A percentile compares a stretch with the other conserved stretches of the same genome.
Evolutionary conservation across 2,113 vertebrate genomes (phyloP).

Genomic region (Saccopteryx bilineata): DNA sequence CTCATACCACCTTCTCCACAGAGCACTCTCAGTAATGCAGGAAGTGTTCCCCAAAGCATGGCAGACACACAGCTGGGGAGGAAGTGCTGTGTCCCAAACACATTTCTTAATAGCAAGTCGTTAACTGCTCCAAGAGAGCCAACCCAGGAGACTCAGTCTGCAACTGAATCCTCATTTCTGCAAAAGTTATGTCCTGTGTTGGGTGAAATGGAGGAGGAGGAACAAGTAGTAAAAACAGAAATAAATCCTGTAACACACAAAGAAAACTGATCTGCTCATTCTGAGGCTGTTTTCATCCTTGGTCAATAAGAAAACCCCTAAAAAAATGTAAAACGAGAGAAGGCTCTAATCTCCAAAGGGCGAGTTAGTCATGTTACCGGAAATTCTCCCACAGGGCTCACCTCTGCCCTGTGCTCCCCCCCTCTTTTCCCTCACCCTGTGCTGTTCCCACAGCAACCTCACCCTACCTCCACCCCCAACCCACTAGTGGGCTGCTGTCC

Average conservation of each 20-base stretch:
- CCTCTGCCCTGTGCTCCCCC: not conserved
- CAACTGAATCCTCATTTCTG: not conserved
- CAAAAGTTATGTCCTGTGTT: not conserved
- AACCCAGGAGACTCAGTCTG: not conserved
- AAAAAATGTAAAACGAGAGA: not conserved
- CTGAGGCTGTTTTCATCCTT: not conserved
- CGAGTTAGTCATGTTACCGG: rapidly evolving
- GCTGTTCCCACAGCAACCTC: rapidly evolving
- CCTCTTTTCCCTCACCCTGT: not conserved
- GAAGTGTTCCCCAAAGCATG: not conserved
- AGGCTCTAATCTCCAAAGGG: not conserved
- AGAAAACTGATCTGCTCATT: not conserved
- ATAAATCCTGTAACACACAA: not conserved
- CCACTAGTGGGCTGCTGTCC: not conserved
- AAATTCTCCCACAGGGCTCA: not conserved
- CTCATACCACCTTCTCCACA: not conserved
- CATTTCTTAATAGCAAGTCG: too few relatives aligned
- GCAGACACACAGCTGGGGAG: not conserved
- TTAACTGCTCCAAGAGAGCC: not conserved
- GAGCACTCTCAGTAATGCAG: rapidly evolving
- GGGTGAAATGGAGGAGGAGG: not conserved
- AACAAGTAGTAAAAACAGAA: not conserved
- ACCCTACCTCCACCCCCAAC: not conserved
- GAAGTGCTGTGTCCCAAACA: not conserved
- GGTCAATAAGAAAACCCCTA: not conserved